Evolutionary conservation across 2,888 invertebrate species (phyloP).

Genomic region (Agrotis segetum): DNA sequence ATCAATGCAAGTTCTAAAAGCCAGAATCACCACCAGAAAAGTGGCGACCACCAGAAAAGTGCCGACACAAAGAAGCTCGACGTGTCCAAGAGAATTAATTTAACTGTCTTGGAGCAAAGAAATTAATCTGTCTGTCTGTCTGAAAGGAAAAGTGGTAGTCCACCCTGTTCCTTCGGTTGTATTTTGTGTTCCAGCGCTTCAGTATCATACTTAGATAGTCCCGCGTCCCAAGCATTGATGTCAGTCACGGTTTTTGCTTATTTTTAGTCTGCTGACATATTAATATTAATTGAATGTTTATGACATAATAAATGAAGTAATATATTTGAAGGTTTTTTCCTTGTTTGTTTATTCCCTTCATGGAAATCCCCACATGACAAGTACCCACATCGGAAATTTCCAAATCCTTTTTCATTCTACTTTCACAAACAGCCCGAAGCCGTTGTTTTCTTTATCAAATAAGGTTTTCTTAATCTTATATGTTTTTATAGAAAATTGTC

Average conservation of each 20-base stretch:
- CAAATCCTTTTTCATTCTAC: neutral
- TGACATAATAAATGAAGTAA: neutral
- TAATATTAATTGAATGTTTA: neutral
- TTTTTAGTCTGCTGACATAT: constrained; percentile 19
- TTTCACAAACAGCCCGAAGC: neutral
- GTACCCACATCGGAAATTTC: constrained; percentile 11
- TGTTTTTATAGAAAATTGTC: neutral
- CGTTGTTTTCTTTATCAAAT: constrained; percentile 4
- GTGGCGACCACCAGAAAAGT: no score
- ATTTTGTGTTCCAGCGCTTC: no score
- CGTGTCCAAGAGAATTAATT: no score
- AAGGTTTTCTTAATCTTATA: neutral
- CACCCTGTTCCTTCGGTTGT: no score
- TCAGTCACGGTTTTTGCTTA: neutral
- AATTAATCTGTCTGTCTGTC: no score
- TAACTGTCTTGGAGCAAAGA: no score
- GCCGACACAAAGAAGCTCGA: no score
- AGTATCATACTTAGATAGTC: no score
- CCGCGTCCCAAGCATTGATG: neutral
- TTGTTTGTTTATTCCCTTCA: constrained; percentile 17
- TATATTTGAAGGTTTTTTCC: constrained; percentile 39
- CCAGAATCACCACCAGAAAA: no score
- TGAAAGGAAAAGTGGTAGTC: no score
- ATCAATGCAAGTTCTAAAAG: no score
- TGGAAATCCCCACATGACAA: neutral